Evolutionary conservation across 2,113 vertebrate species (phyloP).

Genomic region (Neolamprologus fasciatus): DNA sequence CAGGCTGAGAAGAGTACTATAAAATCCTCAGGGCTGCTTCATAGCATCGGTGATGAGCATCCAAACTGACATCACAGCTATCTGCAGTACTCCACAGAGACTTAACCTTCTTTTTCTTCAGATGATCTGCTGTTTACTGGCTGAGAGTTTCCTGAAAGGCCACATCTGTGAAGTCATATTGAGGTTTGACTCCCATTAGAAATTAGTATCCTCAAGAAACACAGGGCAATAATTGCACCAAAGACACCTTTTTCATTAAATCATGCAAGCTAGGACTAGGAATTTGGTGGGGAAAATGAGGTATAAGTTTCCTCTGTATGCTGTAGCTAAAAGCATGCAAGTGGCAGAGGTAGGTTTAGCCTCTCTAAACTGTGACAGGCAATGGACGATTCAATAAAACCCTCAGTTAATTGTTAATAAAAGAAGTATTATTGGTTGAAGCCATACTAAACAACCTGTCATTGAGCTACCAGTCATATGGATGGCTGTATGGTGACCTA

Average conservation of each 20-base stretch:
- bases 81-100: background rate
- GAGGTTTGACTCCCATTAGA: background rate
- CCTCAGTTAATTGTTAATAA: background rate
- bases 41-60: background rate
- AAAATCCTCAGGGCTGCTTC: conserved; percentile 5
- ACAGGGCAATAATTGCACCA: background rate
- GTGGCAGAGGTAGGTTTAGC: background rate
- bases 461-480: background rate
- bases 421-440: background rate
- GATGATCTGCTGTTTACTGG: background rate
- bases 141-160: background rate
- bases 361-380: background rate
- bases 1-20: conserved; percentile 5
- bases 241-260: background rate
- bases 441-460: background rate
- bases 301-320: background rate
- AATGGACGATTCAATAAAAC: background rate
- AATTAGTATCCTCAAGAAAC: background rate
- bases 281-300: background rate
- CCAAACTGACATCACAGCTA: background rate
- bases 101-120: background rate
- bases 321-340: background rate
- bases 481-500: background rate
- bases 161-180: background rate
- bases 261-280: background rate